These are phyloP conservation scores for Drosophila testacea DNA, from an alignment of 2,888 invertebrate genomes.

Conservation along the genomic window DNA sequence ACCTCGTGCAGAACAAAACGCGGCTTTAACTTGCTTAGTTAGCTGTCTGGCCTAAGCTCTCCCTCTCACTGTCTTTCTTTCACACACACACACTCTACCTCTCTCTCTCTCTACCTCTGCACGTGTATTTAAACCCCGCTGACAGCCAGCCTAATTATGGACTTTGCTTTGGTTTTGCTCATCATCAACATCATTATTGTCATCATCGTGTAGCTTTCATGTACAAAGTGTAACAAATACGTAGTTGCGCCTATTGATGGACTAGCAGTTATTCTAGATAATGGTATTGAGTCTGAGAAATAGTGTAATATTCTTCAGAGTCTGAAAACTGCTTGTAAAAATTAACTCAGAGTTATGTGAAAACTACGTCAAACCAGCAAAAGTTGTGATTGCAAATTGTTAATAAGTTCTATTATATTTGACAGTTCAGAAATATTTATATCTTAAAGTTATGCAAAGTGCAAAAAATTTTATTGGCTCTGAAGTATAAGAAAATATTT, in stretches of 20 bases:
- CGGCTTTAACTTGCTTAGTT: slow-evolving; percentile 39
- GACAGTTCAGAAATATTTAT: too few species aligned
- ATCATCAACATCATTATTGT: slow-evolving; percentile 16
- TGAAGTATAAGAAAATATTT: too few species aligned
- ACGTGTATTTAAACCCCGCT: slow-evolving; percentile 31
- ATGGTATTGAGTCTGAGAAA: not conserved
- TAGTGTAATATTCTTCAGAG: too few species aligned
- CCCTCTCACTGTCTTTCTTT: not conserved
- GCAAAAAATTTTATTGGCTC: too few species aligned
- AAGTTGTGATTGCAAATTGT: too few species aligned
- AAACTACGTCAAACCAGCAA: too few species aligned
- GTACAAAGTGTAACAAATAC: slow-evolving; percentile 4
- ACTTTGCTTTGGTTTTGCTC: slow-evolving; percentile 30
- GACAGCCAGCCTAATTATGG: slow-evolving; percentile 58
- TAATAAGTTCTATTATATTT: too few species aligned
- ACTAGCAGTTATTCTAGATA: slow-evolving; percentile 16
- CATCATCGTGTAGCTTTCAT: slow-evolving; percentile 6
- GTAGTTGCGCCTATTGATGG: not conserved
- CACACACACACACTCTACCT: not conserved
- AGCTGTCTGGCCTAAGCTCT: slow-evolving; percentile 34
- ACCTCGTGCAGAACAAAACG: slow-evolving; percentile 25
- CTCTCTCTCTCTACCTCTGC: not conserved
- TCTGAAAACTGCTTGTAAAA: too few species aligned
- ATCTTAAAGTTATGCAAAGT: too few species aligned
- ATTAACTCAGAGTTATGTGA: too few species aligned